These are phyloP conservation scores for Drosophila diplacantha DNA, from an alignment of 2,888 invertebrate species.

Conservation along the genomic window DNA sequence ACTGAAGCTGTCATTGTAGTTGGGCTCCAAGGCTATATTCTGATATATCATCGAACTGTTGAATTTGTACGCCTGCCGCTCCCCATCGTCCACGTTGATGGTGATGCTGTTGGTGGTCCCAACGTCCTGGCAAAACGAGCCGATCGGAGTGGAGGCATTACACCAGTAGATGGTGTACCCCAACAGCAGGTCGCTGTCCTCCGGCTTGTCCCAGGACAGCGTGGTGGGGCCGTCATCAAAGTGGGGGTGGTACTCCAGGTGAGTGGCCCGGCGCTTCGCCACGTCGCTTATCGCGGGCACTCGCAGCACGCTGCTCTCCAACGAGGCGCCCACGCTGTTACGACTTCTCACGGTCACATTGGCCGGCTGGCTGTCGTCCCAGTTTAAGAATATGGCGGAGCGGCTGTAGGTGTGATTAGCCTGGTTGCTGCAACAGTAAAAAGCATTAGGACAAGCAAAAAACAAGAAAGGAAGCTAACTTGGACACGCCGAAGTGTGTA, in stretches of 20 bases:
- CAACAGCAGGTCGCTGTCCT: background rate
- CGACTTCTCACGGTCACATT: conserved; percentile 29
- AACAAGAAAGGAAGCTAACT: too few species aligned
- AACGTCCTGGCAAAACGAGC: conserved; percentile 12
- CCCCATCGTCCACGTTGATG: accelerated
- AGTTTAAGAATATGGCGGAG: background rate
- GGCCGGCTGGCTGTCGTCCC: conserved; percentile 5
- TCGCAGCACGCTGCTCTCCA: conserved; percentile 19
- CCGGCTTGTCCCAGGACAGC: conserved; percentile 26
- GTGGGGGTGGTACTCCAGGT: background rate
- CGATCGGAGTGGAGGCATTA: background rate
- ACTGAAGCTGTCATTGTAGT: conserved; percentile 4
- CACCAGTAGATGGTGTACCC: conserved; percentile 46
- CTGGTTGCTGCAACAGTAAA: background rate
- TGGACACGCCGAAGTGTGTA: too few species aligned
- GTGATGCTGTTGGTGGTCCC: background rate
- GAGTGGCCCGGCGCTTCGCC: conserved; percentile 3
- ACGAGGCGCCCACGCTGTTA: conserved; percentile 38
- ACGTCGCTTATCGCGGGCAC: conserved; percentile 5
- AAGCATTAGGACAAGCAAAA: background rate
- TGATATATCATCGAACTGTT: background rate
- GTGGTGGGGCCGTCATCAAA: too few species aligned
- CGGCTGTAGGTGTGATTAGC: background rate
- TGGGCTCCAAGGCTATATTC: conserved; percentile 35
- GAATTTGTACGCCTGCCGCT: background rate